Evolutionary conservation across 2,797 vertebrate species (phyloP).

Genomic region (Microchirus variegatus): DNA sequence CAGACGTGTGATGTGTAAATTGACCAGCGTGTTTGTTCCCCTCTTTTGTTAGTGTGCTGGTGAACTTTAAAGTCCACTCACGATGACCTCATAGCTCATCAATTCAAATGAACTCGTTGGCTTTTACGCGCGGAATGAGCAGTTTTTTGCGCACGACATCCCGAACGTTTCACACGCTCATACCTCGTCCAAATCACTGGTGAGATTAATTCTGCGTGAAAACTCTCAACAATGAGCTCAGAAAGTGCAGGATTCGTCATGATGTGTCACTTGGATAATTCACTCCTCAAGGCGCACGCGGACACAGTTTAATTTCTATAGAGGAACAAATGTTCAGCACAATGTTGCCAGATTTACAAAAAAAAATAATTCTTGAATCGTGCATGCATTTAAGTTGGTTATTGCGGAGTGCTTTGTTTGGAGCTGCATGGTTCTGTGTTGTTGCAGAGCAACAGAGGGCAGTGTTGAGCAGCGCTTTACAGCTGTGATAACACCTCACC

Average conservation of each 20-base stretch:
- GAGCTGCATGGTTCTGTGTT: not conserved
- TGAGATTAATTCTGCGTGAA: slow-evolving; percentile 9
- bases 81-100: slow-evolving; percentile 26
- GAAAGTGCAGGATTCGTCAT: slow-evolving; percentile 33
- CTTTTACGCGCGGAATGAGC: slow-evolving; percentile 49
- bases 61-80: not conserved
- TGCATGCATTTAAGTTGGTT: slow-evolving; percentile 9
- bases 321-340: not conserved
- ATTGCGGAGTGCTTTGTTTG: slow-evolving; percentile 28
- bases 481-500: slow-evolving; percentile 48
- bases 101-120: slow-evolving; percentile 19
- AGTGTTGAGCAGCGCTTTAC: slow-evolving; percentile 72
- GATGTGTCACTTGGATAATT: slow-evolving; percentile 39
- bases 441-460: slow-evolving; percentile 72
- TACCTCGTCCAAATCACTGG: not conserved
- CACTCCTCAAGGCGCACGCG: slow-evolving; percentile 5
- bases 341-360: not conserved
- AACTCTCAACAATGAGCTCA: slow-evolving; percentile 1
- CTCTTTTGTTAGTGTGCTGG: no score
- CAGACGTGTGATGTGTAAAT: no score
- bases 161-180: not conserved
- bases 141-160: slow-evolving; percentile 15
- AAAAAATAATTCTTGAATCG: not conserved
- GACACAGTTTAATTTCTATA: slow-evolving; percentile 10
- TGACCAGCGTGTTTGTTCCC: not conserved